Conservation (phyloP, 2,113 vertebrate species). For the Fulica atra region DNA sequence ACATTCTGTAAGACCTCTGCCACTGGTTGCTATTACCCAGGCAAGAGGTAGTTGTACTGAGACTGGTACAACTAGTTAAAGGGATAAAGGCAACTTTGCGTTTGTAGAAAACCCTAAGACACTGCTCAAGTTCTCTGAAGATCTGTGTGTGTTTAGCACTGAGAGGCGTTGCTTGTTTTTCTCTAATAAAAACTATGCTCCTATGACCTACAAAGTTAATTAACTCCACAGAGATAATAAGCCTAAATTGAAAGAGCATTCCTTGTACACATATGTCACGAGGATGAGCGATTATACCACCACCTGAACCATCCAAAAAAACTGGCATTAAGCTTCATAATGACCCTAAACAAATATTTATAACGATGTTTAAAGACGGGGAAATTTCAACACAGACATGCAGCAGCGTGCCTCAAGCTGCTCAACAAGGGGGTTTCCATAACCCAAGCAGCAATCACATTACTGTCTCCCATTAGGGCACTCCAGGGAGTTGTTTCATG, state of each 20-base stretch:
- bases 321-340: neutral
- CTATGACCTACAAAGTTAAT: neutral
- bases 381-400: neutral
- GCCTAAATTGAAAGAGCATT: neutral
- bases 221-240: constrained; percentile 24
- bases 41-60: neutral
- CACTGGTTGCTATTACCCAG: neutral
- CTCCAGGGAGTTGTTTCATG: neutral
- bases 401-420: neutral
- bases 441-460: neutral
- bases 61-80: neutral
- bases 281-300: neutral
- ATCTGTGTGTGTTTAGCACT: neutral
- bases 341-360: constrained; percentile 39
- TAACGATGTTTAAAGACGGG: neutral
- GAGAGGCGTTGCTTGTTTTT: neutral
- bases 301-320: neutral
- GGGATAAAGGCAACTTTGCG: neutral
- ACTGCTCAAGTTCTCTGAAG: neutral
- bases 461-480: neutral
- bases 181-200: neutral
- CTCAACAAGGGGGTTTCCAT: neutral
- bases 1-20: neutral
- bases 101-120: neutral
- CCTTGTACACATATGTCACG: neutral